Evolutionary conservation across 2,888 invertebrate species (phyloP), one percentile per base, ranked within the genome.

Genomic region (Gnatocerus cornutus): DNA sequence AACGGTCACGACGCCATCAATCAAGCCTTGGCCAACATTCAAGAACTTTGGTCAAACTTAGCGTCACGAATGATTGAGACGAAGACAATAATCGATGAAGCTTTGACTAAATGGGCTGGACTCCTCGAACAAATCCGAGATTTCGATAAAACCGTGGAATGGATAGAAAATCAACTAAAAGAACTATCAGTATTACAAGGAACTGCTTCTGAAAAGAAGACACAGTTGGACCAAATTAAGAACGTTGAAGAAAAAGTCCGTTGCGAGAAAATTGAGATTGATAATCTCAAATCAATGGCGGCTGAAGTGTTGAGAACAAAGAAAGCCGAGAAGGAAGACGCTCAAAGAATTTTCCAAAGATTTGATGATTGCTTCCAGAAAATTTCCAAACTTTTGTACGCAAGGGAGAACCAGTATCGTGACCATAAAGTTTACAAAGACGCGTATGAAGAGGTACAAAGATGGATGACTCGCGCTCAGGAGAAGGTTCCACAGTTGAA

Each of bases 351-450:
- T 52, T 87, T 97, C 0, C 92, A 93, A 73, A 92, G 92, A 82
- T 97, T 97, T 82, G 95, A 96, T 77, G 87, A 88, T 21, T 85
- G 96, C 1, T 92, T 92, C 66, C 92, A 91, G 66, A 91, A 90
- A 81, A 90, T 95, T 12, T 83, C 7, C 13, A 91, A 91, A 82
- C 81, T 96, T 30, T 86, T 95, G 9, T 86, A 88, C 1, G 94
- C 95, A 79, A 89, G 95, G 12, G 95, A 95, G 82, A 92, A 93
- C 78, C 94, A 96, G 80, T 95, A 93, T 80, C 91, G 93, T 80
- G 95, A 97, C 82, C 96, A 97, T 80, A 90, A 94, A 71, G 84
- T 92, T 0, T 98, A 96, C 82, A 97, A 97, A 82, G 96, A 96
- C 85, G 94, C 96, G 3, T 93, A 94, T 74, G 96, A 97, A 80